Evolutionary conservation across 1,140 invertebrate genomes (phyloP).

Genomic region (Lepidotrigona ventralis): DNA sequence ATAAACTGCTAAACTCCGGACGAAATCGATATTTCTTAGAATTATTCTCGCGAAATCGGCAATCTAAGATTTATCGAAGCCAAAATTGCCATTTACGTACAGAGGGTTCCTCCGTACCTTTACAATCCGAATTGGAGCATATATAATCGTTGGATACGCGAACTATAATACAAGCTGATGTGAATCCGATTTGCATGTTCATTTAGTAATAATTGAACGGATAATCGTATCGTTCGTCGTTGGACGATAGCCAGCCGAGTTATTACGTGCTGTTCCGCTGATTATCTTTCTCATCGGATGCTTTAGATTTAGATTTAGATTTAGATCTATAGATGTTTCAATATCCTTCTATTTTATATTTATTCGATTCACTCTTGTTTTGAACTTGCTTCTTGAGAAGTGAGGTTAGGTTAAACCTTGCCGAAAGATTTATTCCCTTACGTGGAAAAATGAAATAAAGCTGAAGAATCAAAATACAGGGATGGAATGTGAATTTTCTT

Average conservation of each 20-base stretch:
- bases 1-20: too few species aligned
- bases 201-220: constrained; percentile 33
- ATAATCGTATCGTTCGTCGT: constrained; percentile 16
- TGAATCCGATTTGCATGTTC: constrained; percentile 36
- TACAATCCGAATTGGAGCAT: background rate
- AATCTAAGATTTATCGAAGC: background rate
- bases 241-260: background rate
- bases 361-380: too few species aligned
- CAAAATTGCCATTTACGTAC: background rate
- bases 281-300: background rate
- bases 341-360: background rate
- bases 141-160: constrained; percentile 6
- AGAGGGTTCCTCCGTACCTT: background rate
- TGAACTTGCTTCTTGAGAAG: too few species aligned
- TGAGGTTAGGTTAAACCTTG: background rate
- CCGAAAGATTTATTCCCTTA: too few species aligned
- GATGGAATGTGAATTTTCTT: background rate
- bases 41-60: background rate
- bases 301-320: background rate
- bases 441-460: too few species aligned
- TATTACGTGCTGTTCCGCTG: constrained; percentile 8
- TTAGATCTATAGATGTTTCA: background rate
- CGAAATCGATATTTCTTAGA: background rate
- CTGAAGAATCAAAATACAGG: too few species aligned
- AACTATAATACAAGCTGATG: constrained; percentile 11